Percentiles rank a stretch among this genome's conserved stretches.
phyloP scores from a whole-genome alignment of 2,888 invertebrate genomes.

The Orthosia gothica region DNA sequence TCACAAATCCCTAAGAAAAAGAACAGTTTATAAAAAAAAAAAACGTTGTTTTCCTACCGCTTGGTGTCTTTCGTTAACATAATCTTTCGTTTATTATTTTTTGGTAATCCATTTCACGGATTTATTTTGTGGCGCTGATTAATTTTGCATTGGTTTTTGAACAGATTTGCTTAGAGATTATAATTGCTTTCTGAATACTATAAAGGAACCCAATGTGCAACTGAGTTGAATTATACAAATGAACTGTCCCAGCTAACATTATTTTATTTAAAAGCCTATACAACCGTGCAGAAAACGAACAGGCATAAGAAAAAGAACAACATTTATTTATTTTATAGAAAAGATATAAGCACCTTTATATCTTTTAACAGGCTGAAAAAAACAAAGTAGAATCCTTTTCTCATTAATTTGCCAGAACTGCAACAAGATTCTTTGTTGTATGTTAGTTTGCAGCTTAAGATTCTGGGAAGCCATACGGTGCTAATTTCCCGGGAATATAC shows the following conservation, averaged over 20 bases:
- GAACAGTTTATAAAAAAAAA: slow-evolving; percentile 38
- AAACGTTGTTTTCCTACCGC: slow-evolving; percentile 32
- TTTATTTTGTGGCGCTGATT: neutral
- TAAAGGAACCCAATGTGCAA: too few relatives aligned
- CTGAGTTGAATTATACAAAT: neutral
- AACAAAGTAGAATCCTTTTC: slow-evolving; percentile 41
- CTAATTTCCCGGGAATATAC: slow-evolving; percentile 79
- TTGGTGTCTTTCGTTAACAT: slow-evolving; percentile 37
- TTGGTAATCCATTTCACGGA: neutral
- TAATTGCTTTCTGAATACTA: neutral
- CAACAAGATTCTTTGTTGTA: slow-evolving; percentile 52
- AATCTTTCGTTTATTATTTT: slow-evolving; percentile 43
- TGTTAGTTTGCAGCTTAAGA: slow-evolving; percentile 61
- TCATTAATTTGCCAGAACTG: slow-evolving; percentile 67
- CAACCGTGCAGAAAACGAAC: neutral
- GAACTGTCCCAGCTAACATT: neutral
- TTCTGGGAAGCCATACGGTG: slow-evolving; percentile 65
- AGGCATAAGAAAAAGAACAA: neutral
- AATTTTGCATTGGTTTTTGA: neutral
- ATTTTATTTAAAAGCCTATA: neutral
- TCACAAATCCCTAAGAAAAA: slow-evolving; percentile 44
- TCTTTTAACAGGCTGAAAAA: slow-evolving; percentile 22
- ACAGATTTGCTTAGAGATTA: neutral
- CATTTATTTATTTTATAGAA: slow-evolving; percentile 12
- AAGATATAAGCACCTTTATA: slow-evolving; percentile 12